Evolutionary conservation across 2,888 invertebrate species (phyloP).

Genomic region (Drosophila pegasa): DNA sequence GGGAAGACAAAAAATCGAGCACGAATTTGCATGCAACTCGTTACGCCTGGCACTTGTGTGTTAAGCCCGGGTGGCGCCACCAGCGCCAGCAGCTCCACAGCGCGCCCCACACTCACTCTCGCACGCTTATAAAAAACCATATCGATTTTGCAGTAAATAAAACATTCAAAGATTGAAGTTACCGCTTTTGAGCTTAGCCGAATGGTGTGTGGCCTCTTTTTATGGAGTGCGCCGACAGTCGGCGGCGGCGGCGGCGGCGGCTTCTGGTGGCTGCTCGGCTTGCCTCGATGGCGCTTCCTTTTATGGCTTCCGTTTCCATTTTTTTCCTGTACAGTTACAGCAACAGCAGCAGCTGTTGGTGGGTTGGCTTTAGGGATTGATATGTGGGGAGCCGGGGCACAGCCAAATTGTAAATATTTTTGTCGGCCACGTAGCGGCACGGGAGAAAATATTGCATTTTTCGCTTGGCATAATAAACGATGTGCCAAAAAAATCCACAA

Average conservation of each 20-base stretch:
- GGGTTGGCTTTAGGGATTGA: constrained; percentile 36
- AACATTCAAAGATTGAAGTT: constrained; percentile 79
- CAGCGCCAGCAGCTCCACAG: neutral
- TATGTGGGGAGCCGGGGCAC: constrained; percentile 29
- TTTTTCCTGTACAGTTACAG: constrained; percentile 15
- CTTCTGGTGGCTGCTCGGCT: constrained; percentile 49
- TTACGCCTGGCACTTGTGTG: constrained; percentile 78
- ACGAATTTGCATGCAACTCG: constrained; percentile 79
- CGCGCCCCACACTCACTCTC: constrained; percentile 17
- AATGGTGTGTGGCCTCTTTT: constrained; percentile 76
- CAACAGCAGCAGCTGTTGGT: constrained; percentile 59
- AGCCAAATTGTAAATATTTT: constrained; percentile 79
- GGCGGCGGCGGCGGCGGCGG: constrained; percentile 44
- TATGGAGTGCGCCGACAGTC: constrained; percentile 66
- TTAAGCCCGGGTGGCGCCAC: constrained; percentile 64
- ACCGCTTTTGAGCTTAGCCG: constrained; percentile 79
- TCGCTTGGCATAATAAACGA: constrained; percentile 83
- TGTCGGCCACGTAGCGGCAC: constrained; percentile 78
- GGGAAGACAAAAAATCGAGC: constrained; percentile 25
- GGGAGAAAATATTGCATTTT: constrained; percentile 80
- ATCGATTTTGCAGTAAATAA: constrained; percentile 80
- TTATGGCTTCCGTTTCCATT: constrained; percentile 73
- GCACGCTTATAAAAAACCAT: constrained; percentile 57
- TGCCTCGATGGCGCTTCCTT: constrained; percentile 71
- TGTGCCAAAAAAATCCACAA: constrained; percentile 81